Evolutionary conservation across 2,888 invertebrate genomes (phyloP), one percentile per base, ranked within the genome.

Genomic region (Oconnorella tubifera): DNA sequence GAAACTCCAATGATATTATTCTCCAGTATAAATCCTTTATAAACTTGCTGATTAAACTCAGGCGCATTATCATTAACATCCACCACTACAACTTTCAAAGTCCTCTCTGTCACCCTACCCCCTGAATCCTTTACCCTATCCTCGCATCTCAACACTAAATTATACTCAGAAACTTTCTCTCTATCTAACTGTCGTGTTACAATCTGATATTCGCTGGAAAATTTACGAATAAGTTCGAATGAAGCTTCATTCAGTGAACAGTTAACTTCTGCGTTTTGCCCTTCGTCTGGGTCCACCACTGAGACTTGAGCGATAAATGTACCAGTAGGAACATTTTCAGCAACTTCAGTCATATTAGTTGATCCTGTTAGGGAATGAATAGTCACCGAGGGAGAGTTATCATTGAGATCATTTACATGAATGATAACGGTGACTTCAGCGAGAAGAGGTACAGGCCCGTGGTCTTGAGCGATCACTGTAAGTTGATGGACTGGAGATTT

Each of bases 131-230:
- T 10, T 0, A 66, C 70, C 6, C 64, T 33, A 51, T 70, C 70
- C 50, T 60, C 48, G 50, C 70, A 70, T 23, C 29, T 57, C 14
- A 70, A 25, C 0, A 65, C 50, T 0, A 67, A 50, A 25, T 53
- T 40, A 29, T 70, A 67, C 56, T 60, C 40, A 23, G 59, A 55
- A 19, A 48, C 58, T 2, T 49, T 59, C 59, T 70, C 70, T 0
- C 70, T 51, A 48, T 70, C 70, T 3, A 70, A 25, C 6, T 32
- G 40, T 1, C 57, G 33, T 23, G 68, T 70, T 23, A 66, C 66
- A 4, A 70, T 50, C 28, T 76, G 78, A 66, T 75, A 77, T 61
- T 77, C 74, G 27, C 74, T 74, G 3, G 72, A 64, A 51, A 72
- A 74, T 49, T 76, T 67, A 33, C 70, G 70, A 40, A 63, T 40